Base-by-base conservation (phyloP, 2,113 vertebrate genomes). In the Lynx canadensis region DNA sequence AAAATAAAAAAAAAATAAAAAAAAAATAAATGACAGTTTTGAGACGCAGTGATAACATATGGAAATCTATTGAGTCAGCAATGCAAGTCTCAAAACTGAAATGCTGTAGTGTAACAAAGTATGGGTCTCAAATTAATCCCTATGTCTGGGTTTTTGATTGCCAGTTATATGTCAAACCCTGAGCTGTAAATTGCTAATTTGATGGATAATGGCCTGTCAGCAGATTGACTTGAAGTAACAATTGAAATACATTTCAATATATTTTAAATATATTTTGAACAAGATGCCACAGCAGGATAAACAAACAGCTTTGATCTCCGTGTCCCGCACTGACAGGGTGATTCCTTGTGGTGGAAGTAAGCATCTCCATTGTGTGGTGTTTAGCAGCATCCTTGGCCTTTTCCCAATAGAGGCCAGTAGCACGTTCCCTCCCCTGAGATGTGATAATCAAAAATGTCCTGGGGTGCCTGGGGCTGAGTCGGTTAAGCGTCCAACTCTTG, bases 121-220 rank as follows among this genome's bases (percentile, higher is more conserved):
- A 57, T 83, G 36, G 89, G 69, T 87, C 96, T 93, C 71, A 95
- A 94, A 82, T 89, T 81, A 96, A 97, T 81, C 82, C 52, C 78
- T 68, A 10, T 36, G 71, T 73, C 82, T 74, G 48, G 38, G 63
- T 36, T 94, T 95, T 74, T 86, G 69, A 78, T 89, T 89, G 83
- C 65, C 90, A 91, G 23, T 81, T 63, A 27, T n/a, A 82, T 25
- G 68, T 92, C 86, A 97, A 55, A 80, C 18, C 31, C 38, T 36
- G 33, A 88, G 73, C 50, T 89, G 16, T 94, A 96, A 92, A 84
- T 95, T 55, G 7, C 3, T 50, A 85, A 21, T 95, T 79, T 63
- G 65, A 52, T 91, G 66, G 78, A 85, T 66, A 95, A 82, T 60
- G 45, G 69, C 33, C 57, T 91, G 81, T 91, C 60, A 91, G 91